Conservation (phyloP, 2,888 invertebrate species). For the Invenusta paracnida region DNA sequence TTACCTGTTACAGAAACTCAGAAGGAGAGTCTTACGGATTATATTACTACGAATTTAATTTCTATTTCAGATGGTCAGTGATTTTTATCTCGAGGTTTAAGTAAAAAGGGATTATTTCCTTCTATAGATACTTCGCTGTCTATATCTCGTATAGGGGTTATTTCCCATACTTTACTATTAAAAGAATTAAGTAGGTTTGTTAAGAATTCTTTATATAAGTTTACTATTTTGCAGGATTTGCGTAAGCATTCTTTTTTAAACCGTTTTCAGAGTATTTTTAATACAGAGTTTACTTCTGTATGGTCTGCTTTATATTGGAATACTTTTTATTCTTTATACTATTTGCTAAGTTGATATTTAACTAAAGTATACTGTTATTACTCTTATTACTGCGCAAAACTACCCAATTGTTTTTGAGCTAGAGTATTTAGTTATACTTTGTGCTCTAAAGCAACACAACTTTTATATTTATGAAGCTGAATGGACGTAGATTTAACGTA, state of each 20-base stretch:
- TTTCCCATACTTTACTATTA: background rate
- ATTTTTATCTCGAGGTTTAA: slow-evolving; percentile 41
- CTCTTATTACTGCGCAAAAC: background rate
- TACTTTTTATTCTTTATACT: background rate
- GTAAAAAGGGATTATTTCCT: slow-evolving; percentile 40
- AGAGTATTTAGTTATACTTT: background rate
- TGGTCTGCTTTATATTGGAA: background rate
- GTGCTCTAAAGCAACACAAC: background rate
- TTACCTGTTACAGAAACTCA: slow-evolving; percentile 44
- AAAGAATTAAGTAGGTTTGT: slow-evolving; percentile 24
- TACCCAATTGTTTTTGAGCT: background rate
- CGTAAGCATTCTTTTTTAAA: background rate
- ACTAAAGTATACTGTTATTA: background rate
- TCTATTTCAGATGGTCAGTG: slow-evolving; percentile 45
- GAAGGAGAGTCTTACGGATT: slow-evolving; percentile 41
- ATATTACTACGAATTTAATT: slow-evolving; percentile 44
- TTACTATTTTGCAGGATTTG: background rate
- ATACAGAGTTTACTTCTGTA: background rate
- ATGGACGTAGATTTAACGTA: background rate
- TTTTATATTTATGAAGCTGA: background rate
- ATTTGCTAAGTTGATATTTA: background rate
- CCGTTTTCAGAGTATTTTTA: background rate
- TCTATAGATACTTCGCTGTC: slow-evolving; percentile 44
- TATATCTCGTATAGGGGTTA: slow-evolving; percentile 43
- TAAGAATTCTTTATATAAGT: background rate